phyloP scores from a whole-genome alignment of 2,113 vertebrate species.

The Protobothrops flavoviridis region DNA sequence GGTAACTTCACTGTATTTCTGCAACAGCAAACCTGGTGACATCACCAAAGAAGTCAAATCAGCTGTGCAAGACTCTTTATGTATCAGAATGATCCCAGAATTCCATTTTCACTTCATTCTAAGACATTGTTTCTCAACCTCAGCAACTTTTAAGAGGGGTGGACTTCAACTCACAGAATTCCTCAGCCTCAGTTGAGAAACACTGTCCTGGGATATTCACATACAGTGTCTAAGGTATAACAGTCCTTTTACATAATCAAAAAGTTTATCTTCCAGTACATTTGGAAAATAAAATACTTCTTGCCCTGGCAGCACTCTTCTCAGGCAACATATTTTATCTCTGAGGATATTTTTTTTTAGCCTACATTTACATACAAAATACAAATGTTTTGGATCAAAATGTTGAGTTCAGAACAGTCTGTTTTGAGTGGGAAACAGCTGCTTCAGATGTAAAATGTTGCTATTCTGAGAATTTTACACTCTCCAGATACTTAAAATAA shows the following conservation, averaged over 20 bases:
- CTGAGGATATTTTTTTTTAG: not conserved
- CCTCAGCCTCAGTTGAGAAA: not conserved
- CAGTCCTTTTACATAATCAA: slow-evolving; percentile 12
- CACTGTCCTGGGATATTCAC: not conserved
- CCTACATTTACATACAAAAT: not conserved
- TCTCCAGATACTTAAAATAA: not conserved
- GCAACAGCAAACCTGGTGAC: slow-evolving; percentile 43
- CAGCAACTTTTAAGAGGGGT: not conserved
- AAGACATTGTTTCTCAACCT: not conserved
- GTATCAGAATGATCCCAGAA: not conserved
- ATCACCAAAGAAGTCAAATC: slow-evolving; percentile 53
- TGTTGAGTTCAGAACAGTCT: not conserved
- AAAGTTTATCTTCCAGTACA: slow-evolving; percentile 5
- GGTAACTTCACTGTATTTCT: slow-evolving; percentile 31
- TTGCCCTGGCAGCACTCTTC: not conserved
- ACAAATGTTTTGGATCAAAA: not conserved
- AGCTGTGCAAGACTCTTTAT: not conserved
- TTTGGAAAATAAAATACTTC: not conserved
- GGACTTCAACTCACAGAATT: not conserved
- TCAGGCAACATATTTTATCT: not conserved
- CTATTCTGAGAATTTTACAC: not conserved
- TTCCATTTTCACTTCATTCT: slow-evolving; percentile 44
- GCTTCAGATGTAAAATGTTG: not conserved
- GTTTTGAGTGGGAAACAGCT: not conserved
- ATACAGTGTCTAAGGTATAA: not conserved